Evolutionary conservation across 92 coral and sea anemone species (phyloP).

Genomic region (Umimayanthus chanpuru): DNA sequence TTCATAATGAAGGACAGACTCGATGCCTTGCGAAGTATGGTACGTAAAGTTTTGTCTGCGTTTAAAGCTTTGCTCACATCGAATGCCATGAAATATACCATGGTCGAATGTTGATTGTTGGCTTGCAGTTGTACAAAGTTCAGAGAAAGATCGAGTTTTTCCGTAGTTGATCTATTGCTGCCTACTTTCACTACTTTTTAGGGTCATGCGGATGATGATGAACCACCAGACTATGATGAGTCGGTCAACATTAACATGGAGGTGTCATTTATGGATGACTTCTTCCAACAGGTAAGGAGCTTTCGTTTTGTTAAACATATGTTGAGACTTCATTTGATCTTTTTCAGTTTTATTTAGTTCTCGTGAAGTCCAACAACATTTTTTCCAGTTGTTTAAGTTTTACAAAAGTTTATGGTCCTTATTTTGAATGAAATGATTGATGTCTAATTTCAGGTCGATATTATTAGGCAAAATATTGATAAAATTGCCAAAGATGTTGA

Average conservation of each 20-base stretch:
- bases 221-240: conserved; percentile 42
- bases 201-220: conserved; percentile 43
- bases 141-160: not conserved
- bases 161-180: not conserved
- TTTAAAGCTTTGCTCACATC: not conserved
- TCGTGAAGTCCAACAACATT: not conserved
- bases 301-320: not conserved
- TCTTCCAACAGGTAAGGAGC: conserved; percentile 37
- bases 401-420: not conserved
- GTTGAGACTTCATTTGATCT: not conserved
- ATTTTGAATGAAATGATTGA: not conserved
- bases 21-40: conserved; percentile 44
- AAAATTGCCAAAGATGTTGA: conserved; percentile 87
- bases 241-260: conserved; percentile 30
- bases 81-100: not conserved
- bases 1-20: conserved; percentile 49
- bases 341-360: conserved; percentile 19
- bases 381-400: not conserved
- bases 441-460: conserved; percentile 69
- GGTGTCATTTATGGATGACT: conserved; percentile 41
- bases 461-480: conserved; percentile 80
- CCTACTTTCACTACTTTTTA: not conserved
- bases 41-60: not conserved
- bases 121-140: not conserved
- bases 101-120: not conserved